Base-by-base conservation (phyloP, 2,113 vertebrate species). In the Eclectus roratus region DNA sequence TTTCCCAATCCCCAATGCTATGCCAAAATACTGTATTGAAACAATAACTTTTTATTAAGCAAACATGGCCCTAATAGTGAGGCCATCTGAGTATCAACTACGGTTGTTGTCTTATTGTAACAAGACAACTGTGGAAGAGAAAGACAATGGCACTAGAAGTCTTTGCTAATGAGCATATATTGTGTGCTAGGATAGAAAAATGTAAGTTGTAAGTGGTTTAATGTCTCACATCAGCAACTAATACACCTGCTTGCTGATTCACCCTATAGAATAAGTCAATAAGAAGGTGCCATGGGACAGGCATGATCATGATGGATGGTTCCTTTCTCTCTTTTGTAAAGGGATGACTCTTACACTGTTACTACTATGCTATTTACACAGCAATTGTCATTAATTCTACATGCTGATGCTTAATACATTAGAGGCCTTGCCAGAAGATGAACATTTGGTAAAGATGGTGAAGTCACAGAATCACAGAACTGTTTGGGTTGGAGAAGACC, bases 301-400 rank as follows among this genome's bases (percentile, higher is more conserved):
- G 70, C 0, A 5, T 17, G 39, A 78, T 44, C 5, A 3, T 0
- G 0, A 73, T 3, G 21, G 55, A 56, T 3, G 7, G 49, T 6
- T 80, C 31, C 63, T 49, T 49, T 63, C 27, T n/a, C 47, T 47
- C 14, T 35, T 43, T 52, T 73, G 82, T 64, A 85, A 47, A 55
- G 7, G 16, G 27, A 82, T 19, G 28, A 82, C 47, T 39, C 17
- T 53, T 86, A 46, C 8, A 53, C 39, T 79, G 33, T 39, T 71
- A 68, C 25, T 87, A 66, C 29, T 58, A 37, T 4, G 14, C 29
- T 73, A 49, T 19, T 93, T 87, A 64, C 24, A n/a, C 39, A 25
- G 20, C 7, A 20, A 33, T 25, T 80, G 37, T 31, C 28, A 61
- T 29, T 27, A 28, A 61, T 41, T 60, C 55, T 46, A 78, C 15